A percentile compares a stretch with the other conserved stretches of the same genome.
phyloP scores from a whole-genome alignment of 2,888 invertebrate species.

The Meghimatium bilineatum region DNA sequence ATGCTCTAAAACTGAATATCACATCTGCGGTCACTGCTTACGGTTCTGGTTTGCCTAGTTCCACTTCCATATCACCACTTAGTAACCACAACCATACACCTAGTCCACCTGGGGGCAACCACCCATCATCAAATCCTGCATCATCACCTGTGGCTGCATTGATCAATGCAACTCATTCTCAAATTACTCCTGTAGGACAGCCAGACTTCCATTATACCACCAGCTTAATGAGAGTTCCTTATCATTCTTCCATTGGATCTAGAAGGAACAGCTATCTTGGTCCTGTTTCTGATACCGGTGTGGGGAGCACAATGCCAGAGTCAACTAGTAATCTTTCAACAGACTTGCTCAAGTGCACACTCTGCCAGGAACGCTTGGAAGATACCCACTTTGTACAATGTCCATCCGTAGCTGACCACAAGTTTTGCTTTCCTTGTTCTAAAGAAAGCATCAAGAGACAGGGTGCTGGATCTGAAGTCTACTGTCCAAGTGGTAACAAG shows the following conservation, averaged over 20 bases:
- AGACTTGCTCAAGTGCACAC: conserved; percentile 84
- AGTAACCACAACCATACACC: conserved; percentile 68
- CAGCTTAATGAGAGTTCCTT: conserved; percentile 74
- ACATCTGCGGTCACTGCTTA: conserved; percentile 59
- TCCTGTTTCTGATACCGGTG: conserved; percentile 68
- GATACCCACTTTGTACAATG: conserved; percentile 99
- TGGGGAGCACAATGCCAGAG: conserved; percentile 77
- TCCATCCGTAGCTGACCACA: conserved; percentile 97
- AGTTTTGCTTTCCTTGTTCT: conserved; percentile 99
- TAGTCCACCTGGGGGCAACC: conserved; percentile 65
- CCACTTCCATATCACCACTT: conserved; percentile 71
- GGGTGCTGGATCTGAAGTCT: conserved; percentile 94
- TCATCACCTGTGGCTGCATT: conserved; percentile 89
- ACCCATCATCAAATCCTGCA: conserved; percentile 66
- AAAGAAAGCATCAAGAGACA: conserved; percentile 98
- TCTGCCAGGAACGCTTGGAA: conserved; percentile 98
- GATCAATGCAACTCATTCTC: conserved; percentile 89
- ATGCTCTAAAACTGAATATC: conserved; percentile 64
- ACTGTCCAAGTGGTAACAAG: conserved; percentile 99
- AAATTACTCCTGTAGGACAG: conserved; percentile 78
- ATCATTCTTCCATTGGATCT: conserved; percentile 36
- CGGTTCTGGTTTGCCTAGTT: conserved; percentile 82
- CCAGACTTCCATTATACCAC: conserved; percentile 57
- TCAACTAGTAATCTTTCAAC: conserved; percentile 74
- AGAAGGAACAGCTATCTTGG: conserved; percentile 35